These are phyloP conservation scores for Tetrax tetrax DNA, from an alignment of 2,113 vertebrate genomes.

Conservation along the genomic window DNA sequence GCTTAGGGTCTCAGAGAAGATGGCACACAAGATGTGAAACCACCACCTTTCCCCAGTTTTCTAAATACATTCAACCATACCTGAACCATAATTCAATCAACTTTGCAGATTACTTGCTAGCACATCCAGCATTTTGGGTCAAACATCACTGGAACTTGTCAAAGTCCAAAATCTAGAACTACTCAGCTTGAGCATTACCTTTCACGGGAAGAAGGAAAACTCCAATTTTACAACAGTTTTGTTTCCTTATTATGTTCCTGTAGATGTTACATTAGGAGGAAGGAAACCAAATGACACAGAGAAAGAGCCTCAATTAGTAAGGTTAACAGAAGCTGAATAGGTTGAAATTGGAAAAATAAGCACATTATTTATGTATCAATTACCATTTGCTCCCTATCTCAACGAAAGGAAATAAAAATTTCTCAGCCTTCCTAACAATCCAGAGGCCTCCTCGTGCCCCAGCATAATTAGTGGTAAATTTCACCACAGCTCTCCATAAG, in stretches of 20 bases:
- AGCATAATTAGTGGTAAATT: constrained; percentile 57
- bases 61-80: background rate
- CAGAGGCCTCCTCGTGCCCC: constrained; percentile 31
- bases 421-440: constrained; percentile 40
- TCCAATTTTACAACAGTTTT: background rate
- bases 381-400: constrained; percentile 33
- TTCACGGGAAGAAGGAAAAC: background rate
- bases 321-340: constrained; percentile 43
- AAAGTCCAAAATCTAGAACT: background rate
- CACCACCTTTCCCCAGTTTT: background rate
- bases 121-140: background rate
- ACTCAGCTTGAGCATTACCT: background rate
- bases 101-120: background rate
- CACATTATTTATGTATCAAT: constrained; percentile 50
- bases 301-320: constrained; percentile 28
- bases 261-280: background rate
- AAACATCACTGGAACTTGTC: background rate
- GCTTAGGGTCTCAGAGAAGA: background rate
- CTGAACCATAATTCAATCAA: too few relatives aligned
- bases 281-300: background rate
- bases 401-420: constrained; percentile 58
- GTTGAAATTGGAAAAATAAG: constrained; percentile 50
- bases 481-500: constrained; percentile 53
- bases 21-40: background rate
- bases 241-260: background rate